Evolutionary conservation across 92 coral and sea anemone genomes (phyloP), one percentile per base, ranked within the genome.

Genomic region (Parazoanthus atlanticus): DNA sequence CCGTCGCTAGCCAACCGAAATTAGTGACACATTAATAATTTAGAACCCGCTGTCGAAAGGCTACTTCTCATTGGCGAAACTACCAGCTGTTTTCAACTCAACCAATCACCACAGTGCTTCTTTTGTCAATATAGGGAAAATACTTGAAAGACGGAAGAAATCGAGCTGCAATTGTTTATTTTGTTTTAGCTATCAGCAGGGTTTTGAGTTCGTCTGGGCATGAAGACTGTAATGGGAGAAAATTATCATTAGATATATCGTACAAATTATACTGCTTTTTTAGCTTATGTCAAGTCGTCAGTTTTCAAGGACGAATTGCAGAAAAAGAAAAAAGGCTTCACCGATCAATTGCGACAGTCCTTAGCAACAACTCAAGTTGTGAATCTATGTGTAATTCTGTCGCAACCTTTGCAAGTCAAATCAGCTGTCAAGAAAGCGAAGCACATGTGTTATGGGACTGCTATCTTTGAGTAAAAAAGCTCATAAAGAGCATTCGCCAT

Each of bases 1-100:
- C n/a, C 38, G 86, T 84, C 78, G 78, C 87, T 46, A 70, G 66
- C 79, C 87, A 84, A 84, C 87, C 65, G n/a, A 32, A 71, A 69
- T 70, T 46, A 70, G 87, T 47, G 29, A 70, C 32, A 36, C 77
- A 70, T 84, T 70, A 84, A 84, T 69, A 70, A 70, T 84, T 84
- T 69, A 84, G 78, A 36, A 38, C 16, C 79, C 46, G 74, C 67
- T 16, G 76, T 40, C 16, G 66, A 84, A 38, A 33, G 34, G 54
- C 49, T 67, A 12, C 31, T 72, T 84, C 87, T 40, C 26, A 84
- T 84, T 84, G 87, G 87, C 56, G 87, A 46, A 84, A 46, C 25
- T 71, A 75, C 25, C 87, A 84, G 87, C 78, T 84, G 87, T 56
- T 69, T 71, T 29, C 4, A 40, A 29, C 34, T 54, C 26, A 34